Base-by-base conservation (phyloP, 2,797 vertebrate species). In the Alfaro cultratus region DNA sequence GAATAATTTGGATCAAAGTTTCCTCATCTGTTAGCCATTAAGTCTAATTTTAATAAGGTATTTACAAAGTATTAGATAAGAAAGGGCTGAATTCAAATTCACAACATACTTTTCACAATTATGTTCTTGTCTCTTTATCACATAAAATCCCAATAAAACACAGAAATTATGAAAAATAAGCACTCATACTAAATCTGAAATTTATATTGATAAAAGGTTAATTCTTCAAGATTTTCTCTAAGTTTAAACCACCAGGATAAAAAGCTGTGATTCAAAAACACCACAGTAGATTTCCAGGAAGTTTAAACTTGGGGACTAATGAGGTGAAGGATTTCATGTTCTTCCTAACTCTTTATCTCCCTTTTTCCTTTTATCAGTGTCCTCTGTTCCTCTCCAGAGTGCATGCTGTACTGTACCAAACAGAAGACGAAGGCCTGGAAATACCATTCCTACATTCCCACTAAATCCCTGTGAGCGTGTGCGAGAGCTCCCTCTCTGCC, bases 401-500 rank as follows among this genome's bases (percentile, higher is more conserved):
- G 78, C 46, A 55, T 18, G 45, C 64, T 68, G 21, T 55, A 74
- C 83, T 82, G 79, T 85, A 85, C 81, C 46, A 45, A 80, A 75
- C 84, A 83, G 73, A 77, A 78, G 84, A 72, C 10, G 51, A 75
- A 85, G 80, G 80, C 71, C 77, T 81, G 79, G 75, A 67, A 86
- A 86, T 80, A 87, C 78, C 85, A 85, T 76, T 84, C 86, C 86
- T 88, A 68, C 41, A 1, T 67, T 81, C 83, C 57, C 60, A 60
- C 79, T 75, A 70, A 88, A 86, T 89, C 87, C 90, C 87, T 76
- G 75, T 62, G 87, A 86, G 82, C 49, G 51, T 68, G 87, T 81
- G 84, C 47, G 31, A 80, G 84, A 90, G 13, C 68, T 68, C 62
- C 64, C 62, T 83, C 51, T 64, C 81, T 80, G 80, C 84, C 34